Percentiles rank a stretch among this genome's conserved stretches.
Evolutionary conservation across 2,888 invertebrate species (phyloP).

Genomic region (Ophioninae sp.): DNA sequence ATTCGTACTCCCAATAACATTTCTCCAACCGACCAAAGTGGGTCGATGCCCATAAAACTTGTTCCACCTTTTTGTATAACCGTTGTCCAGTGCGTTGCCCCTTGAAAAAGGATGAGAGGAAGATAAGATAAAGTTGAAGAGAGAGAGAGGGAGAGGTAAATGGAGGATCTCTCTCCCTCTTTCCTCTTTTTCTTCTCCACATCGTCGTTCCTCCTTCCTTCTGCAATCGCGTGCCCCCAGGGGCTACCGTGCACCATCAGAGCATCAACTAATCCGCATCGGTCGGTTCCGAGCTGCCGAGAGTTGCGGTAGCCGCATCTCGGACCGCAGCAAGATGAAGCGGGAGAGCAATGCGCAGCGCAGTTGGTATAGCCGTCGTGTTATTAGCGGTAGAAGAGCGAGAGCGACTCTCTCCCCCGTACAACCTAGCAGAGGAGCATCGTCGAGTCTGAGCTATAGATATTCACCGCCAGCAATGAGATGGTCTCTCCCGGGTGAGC

Average conservation of each 20-base stretch:
- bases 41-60: conserved; percentile 53
- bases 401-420: conserved; percentile 11
- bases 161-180: neutral
- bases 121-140: neutral
- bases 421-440: conserved; percentile 25
- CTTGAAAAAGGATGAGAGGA: conserved; percentile 2
- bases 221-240: conserved; percentile 42
- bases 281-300: conserved; percentile 32
- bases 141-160: neutral
- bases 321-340: conserved; percentile 57
- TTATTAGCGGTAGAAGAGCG: conserved; percentile 43
- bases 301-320: conserved; percentile 55
- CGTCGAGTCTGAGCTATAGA: conserved; percentile 13
- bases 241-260: conserved; percentile 61
- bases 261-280: conserved; percentile 60
- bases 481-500: conserved; percentile 11
- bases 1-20: conserved; percentile 21
- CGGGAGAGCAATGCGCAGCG: conserved; percentile 22
- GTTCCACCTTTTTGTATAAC: conserved; percentile 28
- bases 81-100: conserved; percentile 44
- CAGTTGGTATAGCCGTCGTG: conserved; percentile 28
- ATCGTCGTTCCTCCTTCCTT: conserved; percentile 28
- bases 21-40: conserved; percentile 36
- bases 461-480: neutral
- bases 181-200: conserved; percentile 6